Base-by-base conservation (phyloP, 2,797 vertebrate genomes). In the Alectoris magna region DNA sequence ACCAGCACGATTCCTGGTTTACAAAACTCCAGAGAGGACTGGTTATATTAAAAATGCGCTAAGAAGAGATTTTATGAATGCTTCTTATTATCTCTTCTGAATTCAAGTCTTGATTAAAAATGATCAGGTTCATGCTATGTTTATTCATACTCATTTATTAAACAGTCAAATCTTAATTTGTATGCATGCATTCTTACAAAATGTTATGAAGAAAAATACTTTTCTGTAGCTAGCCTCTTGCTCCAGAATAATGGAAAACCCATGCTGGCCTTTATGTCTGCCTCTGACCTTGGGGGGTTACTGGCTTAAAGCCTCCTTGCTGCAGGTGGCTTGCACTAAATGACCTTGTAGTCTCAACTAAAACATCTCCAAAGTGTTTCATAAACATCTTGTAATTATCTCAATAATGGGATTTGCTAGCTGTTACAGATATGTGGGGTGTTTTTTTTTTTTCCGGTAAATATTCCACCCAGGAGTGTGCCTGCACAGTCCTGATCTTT, bases 361-460 rank as follows among this genome's bases (percentile, higher is more conserved):
- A 75, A 66, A 26, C 75, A 77, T 72, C 89, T 94, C 91, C 39
- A 6, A 58, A 91, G 89, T 5, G 29, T 60, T 86, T 41, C 70
- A 39, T 59, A 84, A 93, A 63, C 85, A 81, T 88, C 93, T 88
- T 91, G 95, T 60, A 93, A 92, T 93, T 90, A 94, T 60, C 76
- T 87, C 85, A 81, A 79, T 93, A 90, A 95, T 75, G 76, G 76
- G 46, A 90, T 84, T 83, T 88, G 63, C 70, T 81, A 38, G 58
- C 72, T 75, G 70, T 56, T 51, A 75, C 46, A 90, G 73, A 72
- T 17, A 17, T 3, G 11, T 5, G 27, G 70, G 67, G 71, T 68
- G 68, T n/a, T 2, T 5, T 11, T 68, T n/a, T 2, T 76, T 81
- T 79, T 71, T 24, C 34, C 34, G 34, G 81, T 66, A 83, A 92